phyloP scores from a whole-genome alignment of 2,888 invertebrate genomes.

The Galerucella calmariensis region DNA sequence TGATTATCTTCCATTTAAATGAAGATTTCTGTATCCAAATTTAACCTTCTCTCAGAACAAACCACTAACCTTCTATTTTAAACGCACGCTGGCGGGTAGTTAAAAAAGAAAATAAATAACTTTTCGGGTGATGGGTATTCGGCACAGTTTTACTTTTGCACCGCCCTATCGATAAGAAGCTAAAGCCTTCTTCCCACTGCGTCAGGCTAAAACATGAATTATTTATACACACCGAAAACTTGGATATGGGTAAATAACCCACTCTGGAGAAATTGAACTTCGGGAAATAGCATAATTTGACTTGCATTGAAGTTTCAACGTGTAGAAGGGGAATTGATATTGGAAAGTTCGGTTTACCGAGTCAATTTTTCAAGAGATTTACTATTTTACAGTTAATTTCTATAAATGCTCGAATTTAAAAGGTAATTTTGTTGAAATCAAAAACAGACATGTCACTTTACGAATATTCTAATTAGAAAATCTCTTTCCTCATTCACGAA shows the following conservation, averaged over 20 bases:
- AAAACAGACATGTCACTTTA: not conserved
- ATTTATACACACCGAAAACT: conserved; percentile 31
- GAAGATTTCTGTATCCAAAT: no score
- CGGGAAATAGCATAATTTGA: conserved; percentile 29
- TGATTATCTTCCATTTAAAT: no score
- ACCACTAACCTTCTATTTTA: conserved; percentile 36
- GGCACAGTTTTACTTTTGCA: conserved; percentile 13
- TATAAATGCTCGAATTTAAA: no score
- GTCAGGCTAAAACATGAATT: conserved; percentile 27
- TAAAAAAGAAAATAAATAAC: conserved; percentile 13
- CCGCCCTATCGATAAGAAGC: conserved; percentile 22
- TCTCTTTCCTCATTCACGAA: not conserved
- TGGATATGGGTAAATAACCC: conserved; percentile 37
- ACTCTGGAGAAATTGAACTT: conserved; percentile 33
- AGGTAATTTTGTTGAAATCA: no score
- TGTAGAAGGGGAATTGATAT: conserved; percentile 31
- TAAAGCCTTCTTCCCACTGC: conserved; percentile 20
- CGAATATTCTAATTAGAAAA: not conserved
- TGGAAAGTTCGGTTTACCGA: conserved; percentile 22
- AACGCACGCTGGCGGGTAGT: conserved; percentile 22
- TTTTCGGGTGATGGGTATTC: not conserved
- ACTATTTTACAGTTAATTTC: no score
- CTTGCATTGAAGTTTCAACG: conserved; percentile 34
- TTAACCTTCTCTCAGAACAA: not conserved
- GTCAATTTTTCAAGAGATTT: no score